Evolutionary conservation across 2,888 invertebrate species (phyloP).

Genomic region (Pollenia angustigena): DNA sequence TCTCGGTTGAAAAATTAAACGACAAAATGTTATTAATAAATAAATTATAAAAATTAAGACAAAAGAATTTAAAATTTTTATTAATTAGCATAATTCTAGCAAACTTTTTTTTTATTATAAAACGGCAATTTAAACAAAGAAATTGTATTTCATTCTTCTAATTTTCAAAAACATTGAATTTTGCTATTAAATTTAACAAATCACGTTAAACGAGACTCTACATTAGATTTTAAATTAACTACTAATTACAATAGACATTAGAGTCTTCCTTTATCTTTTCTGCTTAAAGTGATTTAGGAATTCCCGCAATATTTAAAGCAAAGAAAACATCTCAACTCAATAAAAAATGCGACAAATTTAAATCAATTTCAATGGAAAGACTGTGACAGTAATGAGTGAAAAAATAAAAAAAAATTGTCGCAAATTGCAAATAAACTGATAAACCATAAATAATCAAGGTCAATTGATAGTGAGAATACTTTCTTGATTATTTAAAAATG

Average conservation of each 20-base stretch:
- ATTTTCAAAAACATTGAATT: too few relatives aligned
- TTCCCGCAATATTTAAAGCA: constrained; percentile 49
- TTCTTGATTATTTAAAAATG: constrained; percentile 13
- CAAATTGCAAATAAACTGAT: constrained; percentile 57
- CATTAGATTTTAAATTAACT: background rate
- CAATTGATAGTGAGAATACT: constrained; percentile 54
- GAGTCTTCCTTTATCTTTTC: constrained; percentile 24
- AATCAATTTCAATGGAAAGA: constrained; percentile 53
- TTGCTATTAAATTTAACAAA: background rate
- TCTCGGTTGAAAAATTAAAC: too few relatives aligned
- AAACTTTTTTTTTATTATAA: too few relatives aligned
- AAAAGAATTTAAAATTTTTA: background rate
- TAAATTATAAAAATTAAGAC: background rate
- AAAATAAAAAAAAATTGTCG: constrained; percentile 13
- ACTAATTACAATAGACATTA: constrained; percentile 36
- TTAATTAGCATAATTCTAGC: too few relatives aligned
- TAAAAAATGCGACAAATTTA: constrained; percentile 38
- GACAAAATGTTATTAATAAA: too few relatives aligned
- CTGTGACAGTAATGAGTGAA: constrained; percentile 42
- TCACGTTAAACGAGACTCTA: background rate
- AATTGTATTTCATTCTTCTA: too few relatives aligned
- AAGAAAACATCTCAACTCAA: constrained; percentile 27
- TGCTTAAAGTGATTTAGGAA: constrained; percentile 50
- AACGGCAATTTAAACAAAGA: too few relatives aligned
- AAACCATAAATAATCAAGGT: constrained; percentile 58